Base-by-base conservation (phyloP, 2,888 invertebrate species). In the Pyrrhia umbra region DNA sequence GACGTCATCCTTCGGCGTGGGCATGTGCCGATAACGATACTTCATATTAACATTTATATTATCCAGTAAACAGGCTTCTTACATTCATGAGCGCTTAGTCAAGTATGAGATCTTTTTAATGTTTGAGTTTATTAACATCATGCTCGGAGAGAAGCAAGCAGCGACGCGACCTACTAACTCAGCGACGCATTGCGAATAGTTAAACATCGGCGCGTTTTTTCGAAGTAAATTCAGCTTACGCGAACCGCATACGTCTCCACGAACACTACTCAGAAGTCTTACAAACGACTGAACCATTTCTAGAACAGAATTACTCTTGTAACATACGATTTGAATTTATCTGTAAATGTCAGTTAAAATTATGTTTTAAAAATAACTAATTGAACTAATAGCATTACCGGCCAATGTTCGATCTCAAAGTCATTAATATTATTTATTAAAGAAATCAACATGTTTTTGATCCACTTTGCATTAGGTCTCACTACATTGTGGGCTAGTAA, bases 21-120 rank as follows among this genome's bases (percentile, higher is more conserved):
- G 6, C 43, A 25, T 51, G 34, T 39, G 10, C 42, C 27, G 23
- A 27, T 56, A 49, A 60, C 49, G n/a, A 57, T 65, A 52, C 59
- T 52, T 60, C 65, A 54, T 37, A 72, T 67, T 47, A 58, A 61
- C 55, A 49, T 58, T 18, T 37, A 67, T 52, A 68, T 62, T 63
- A 63, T 42, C 47, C 58, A 47, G 51, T 56, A 49, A 73, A 59
- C 30, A 52, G 52, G 40, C 43, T 27, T 68, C 71, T 59, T 72
- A 62, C 43, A 72, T 72, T 72, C 58, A 72, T 72, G 58, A 62
- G 43, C 50, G 45, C 25, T 52, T 64, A 51, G 27, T 20, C 45
- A 37, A 46, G 30, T 39, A 56, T 46, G 61, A 58, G 34, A 40
- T 43, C 50, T 30, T 34, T 50, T 45, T 43, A 46, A 40, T 54